phyloP scores from a whole-genome alignment of 2,888 invertebrate genomes.

The Nipponacmea schrenckii region DNA sequence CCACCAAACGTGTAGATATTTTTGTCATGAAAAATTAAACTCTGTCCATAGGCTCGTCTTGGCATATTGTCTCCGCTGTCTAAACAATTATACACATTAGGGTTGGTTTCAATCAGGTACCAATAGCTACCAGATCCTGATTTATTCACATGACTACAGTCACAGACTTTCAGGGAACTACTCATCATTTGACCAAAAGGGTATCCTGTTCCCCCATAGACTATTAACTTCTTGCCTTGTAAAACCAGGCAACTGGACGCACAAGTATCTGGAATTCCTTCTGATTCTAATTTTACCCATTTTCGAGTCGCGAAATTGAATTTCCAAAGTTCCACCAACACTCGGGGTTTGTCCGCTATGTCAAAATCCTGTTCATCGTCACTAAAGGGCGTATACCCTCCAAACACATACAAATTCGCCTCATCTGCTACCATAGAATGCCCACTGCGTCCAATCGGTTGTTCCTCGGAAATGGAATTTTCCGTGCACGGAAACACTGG shows the following conservation, averaged over 20 bases:
- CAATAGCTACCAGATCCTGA: conserved; percentile 67
- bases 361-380: background rate
- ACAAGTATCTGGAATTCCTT: conserved; percentile 61
- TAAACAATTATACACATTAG: conserved; percentile 34
- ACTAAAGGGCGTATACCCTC: conserved; percentile 40
- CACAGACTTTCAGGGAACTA: conserved; percentile 79
- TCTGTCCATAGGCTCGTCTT: conserved; percentile 83
- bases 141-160: conserved; percentile 69
- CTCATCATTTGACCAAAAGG: conserved; percentile 88
- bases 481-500: background rate
- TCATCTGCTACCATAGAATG: conserved; percentile 45
- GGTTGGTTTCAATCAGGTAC: conserved; percentile 42
- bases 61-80: conserved; percentile 71
- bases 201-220: conserved; percentile 92
- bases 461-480: background rate
- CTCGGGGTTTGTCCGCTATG: conserved; percentile 21
- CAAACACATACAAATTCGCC: conserved; percentile 41
- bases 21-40: conserved; percentile 69
- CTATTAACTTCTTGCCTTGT: conserved; percentile 72
- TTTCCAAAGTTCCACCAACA: conserved; percentile 79
- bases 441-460: conserved; percentile 42
- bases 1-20: conserved; percentile 89
- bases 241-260: conserved; percentile 37
- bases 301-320: conserved; percentile 81
- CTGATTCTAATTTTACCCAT: conserved; percentile 78